Evolutionary conservation across 2,888 invertebrate genomes (phyloP), one percentile per base, ranked within the genome.

Genomic region (Acanthopleura granulata): DNA sequence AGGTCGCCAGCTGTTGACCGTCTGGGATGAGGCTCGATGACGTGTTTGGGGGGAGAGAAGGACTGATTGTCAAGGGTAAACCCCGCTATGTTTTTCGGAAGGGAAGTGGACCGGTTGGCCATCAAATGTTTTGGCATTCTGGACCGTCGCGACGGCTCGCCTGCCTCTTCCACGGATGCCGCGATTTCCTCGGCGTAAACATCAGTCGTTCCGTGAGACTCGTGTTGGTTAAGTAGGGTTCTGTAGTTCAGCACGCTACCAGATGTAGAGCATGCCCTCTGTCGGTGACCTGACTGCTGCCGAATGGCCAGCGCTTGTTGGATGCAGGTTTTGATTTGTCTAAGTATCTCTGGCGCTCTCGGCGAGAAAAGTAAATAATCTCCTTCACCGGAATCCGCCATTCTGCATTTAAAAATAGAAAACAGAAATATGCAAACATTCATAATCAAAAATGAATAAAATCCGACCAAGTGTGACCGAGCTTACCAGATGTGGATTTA

Each of bases 241-340:
- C 25, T 66, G 66, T 66, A 66, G 16, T 27, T 22, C 29, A 66
- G 29, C 16, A 66, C 66, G 25, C 25, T 66, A 14, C 66, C 25
- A 6, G 66, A 6, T 22, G 66, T 66, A 6, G 66, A 66, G 6
- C 18, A 16, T 16, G 66, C 14, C 14, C 66, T 66, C 27, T 22
- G 29, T 6, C 66, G 66, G 6, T 1, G 1, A 16, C 12, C 66
- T 6, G 18, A 16, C 1, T 18, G 16, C 66, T 66, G 66, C 25
- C 66, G 66, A 66, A 27, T 66, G 25, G 66, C 66, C 66, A 66
- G 22, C 16, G 66, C 66, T 14, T 66, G 27, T 66, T 66, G 22
- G 14, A 66, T 66, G 29, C 29, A 22, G 66, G 4, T 25, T 27
- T 16, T 66, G 22, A 66, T 66, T 27, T 16, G 22, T 66, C 16